Base-by-base conservation (phyloP, 2,797 vertebrate species). In the Carapus acus region DNA sequence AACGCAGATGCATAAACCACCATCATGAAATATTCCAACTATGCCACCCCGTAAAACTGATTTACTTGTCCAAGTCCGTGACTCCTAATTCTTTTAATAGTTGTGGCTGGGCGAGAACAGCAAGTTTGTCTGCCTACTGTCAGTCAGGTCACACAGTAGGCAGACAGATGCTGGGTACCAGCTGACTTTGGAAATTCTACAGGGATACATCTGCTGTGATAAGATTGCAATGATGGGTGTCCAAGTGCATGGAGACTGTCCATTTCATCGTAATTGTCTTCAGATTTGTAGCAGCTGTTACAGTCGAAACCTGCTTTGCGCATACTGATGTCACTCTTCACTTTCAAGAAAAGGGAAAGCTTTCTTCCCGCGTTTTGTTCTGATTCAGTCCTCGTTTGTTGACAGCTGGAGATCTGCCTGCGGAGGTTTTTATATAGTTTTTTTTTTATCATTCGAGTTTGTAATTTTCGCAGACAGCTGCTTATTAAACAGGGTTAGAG, bases 1-100 rank as follows among this genome's bases (percentile, higher is more conserved):
- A 74, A 77, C 74, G 65, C 44, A 41, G 67, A 74, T 16, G 64
- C 57, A 52, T 61, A 69, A 80, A 60, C 74, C 74, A 62, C 49
- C 42, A 42, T 76, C 71, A 82, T 77, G 73, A 83, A 81, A 77
- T 71, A 51, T 73, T 78, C 71, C 65, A 54, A 37, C 67, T 66
- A 56, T 73, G 75, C 47, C 19, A 44, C 50, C 66, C 45, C 55
- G 76, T 71, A 76, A 78, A 82, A 71, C 50, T 53, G 68, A 80
- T 82, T 79, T 62, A 65, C 70, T 75, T 76, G 70, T 78, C 76
- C 69, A 56, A 71, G 67, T 46, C 36, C 9, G 14, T 29, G 39
- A 43, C 55, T 58, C 59, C 47, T 61, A 49, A 14, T 69, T 64
- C 66, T 7, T 67, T 45, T n/a, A 39, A 39, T 14, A 50, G 29